A percentile compares a stretch with the other conserved stretches of the same genome.
Conservation (phyloP, 2,888 invertebrate genomes). For the Salticus scenicus region DNA sequence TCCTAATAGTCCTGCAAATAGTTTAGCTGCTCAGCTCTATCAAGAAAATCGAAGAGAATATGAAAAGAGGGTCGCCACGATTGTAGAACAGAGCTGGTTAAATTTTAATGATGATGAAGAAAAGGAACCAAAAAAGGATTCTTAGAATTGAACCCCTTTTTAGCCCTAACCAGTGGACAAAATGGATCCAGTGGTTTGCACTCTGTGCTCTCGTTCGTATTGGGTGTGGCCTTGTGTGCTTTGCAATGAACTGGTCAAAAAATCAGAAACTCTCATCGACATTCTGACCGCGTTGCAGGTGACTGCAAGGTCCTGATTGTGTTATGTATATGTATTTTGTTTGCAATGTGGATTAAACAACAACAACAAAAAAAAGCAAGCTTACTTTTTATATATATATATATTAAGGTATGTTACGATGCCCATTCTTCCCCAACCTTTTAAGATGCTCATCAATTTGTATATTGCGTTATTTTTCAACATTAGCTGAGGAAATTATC, state of each 20-base stretch:
- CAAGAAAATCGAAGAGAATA: constrained; percentile 79
- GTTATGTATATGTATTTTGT: constrained; percentile 67
- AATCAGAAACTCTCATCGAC: constrained; percentile 44
- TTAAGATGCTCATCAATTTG: constrained; percentile 66
- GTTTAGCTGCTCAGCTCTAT: constrained; percentile 79
- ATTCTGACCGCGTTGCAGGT: constrained; percentile 64
- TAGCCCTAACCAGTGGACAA: constrained; percentile 54
- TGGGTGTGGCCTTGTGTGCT: constrained; percentile 69
- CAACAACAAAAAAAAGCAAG: constrained; percentile 46
- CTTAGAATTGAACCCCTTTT: constrained; percentile 66
- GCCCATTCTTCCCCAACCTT: constrained; percentile 44
- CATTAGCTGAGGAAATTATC: constrained; percentile 43
- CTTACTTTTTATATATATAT: constrained; percentile 66
- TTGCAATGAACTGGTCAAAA: constrained; percentile 66
- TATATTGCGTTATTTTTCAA: constrained; percentile 62
- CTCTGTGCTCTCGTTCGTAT: constrained; percentile 62
- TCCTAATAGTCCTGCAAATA: constrained; percentile 80
- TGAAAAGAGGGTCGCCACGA: constrained; percentile 79
- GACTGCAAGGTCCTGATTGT: constrained; percentile 67
- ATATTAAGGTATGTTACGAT: constrained; percentile 68
- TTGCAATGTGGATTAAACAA: constrained; percentile 65
- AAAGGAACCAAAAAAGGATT: constrained; percentile 71
- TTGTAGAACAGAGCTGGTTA: constrained; percentile 79
- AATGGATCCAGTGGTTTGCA: constrained; percentile 59
- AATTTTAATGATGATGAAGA: constrained; percentile 73